These are phyloP conservation scores for Cataglyphis hispanica DNA, from an alignment of 1,140 invertebrate species.

Conservation along the genomic window DNA sequence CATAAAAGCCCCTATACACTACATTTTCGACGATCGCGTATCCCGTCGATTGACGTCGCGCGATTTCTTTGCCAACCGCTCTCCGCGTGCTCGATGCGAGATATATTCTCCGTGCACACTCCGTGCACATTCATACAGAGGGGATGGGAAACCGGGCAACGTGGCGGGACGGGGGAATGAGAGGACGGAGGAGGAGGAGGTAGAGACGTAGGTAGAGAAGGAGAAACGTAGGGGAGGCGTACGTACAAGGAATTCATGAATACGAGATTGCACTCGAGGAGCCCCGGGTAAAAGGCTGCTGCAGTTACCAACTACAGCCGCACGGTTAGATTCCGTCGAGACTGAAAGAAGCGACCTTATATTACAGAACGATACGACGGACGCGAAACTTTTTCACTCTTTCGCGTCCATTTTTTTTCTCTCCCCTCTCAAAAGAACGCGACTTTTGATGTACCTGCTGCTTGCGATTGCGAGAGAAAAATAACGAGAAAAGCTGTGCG, in stretches of 20 bases:
- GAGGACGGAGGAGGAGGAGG: slow-evolving; percentile 45
- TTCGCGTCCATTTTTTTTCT: background rate
- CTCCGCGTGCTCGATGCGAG: slow-evolving; percentile 1
- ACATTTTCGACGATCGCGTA: slow-evolving; percentile 49
- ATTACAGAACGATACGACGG: slow-evolving; percentile 37
- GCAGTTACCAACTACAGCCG: slow-evolving; percentile 70
- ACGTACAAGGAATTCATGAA: slow-evolving; percentile 81
- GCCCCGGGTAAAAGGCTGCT: slow-evolving; percentile 73
- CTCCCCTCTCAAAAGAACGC: background rate
- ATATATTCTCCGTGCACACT: slow-evolving; percentile 30
- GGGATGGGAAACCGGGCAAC: slow-evolving; percentile 3
- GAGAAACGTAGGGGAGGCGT: slow-evolving; percentile 59
- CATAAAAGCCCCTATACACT: background rate
- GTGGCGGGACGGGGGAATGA: background rate
- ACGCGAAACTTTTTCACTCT: slow-evolving; percentile 30
- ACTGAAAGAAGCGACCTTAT: slow-evolving; percentile 60
- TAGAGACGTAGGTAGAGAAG: slow-evolving; percentile 60
- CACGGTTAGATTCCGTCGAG: slow-evolving; percentile 59
- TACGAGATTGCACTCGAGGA: slow-evolving; percentile 79
- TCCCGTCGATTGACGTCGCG: slow-evolving; percentile 39
- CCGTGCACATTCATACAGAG: background rate
- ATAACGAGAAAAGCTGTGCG: background rate
- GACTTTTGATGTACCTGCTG: background rate
- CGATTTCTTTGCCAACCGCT: slow-evolving; percentile 25
- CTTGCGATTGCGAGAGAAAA: slow-evolving; percentile 20